Percentiles rank a stretch among this genome's conserved stretches.
These are phyloP conservation scores for Smutsia gigantea DNA, from an alignment of 2,797 vertebrate genomes.

Conservation along the genomic window DNA sequence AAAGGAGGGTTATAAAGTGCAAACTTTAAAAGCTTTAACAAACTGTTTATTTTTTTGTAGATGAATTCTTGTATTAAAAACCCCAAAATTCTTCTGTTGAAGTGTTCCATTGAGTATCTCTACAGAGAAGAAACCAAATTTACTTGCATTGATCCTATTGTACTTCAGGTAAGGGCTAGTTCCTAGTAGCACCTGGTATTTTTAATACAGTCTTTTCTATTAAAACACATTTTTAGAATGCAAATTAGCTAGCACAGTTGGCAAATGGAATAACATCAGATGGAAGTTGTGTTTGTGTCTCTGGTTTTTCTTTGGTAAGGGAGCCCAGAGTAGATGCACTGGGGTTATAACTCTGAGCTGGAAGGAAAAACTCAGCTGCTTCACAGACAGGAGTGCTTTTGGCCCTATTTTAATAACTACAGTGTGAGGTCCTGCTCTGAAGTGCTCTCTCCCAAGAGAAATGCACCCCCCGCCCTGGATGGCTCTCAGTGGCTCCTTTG, in stretches of 20 bases:
- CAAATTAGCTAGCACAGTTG: background rate
- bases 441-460: background rate
- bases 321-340: background rate
- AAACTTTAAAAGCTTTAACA: conserved; percentile 55
- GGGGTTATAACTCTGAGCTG: background rate
- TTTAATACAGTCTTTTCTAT: background rate
- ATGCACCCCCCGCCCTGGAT: background rate
- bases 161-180: conserved; percentile 93
- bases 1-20: background rate
- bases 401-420: background rate
- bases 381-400: background rate
- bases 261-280: background rate
- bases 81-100: conserved; percentile 97
- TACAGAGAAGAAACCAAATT: conserved; percentile 99
- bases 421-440: background rate
- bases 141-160: conserved; percentile 98
- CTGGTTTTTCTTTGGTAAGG: background rate
- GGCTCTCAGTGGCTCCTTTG: background rate
- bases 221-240: background rate
- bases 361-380: background rate
- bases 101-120: conserved; percentile 98
- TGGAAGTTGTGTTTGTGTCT: conserved; percentile 18
- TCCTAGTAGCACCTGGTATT: background rate
- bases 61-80: conserved; percentile 98
- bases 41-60: conserved; percentile 83